Base-by-base conservation (phyloP, 2,888 invertebrate species). In the Ectemnius cavifrons region DNA sequence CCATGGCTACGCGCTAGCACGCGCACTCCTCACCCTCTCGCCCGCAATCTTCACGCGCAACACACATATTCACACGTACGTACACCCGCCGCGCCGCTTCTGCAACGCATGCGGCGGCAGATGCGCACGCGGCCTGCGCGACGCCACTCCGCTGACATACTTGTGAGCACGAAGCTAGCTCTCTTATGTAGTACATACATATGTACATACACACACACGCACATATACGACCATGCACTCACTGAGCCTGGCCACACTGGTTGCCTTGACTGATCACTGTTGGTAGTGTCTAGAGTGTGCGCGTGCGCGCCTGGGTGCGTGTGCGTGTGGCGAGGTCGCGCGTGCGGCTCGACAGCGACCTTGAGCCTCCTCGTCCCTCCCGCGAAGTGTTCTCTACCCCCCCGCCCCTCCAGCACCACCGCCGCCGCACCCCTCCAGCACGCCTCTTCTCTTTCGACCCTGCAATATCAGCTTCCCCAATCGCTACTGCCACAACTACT, bases 291-390 rank as follows among this genome's bases (percentile, higher is more conserved):
- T 3, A 13, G 16, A 20, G 14, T 13, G 58, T 16, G 62, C 13
- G 13, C 47, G 47, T 47, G 13, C 47, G 47, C 47, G n/a, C 11
- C 52, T 52, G 1, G 1, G 16, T 16, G 52, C n/a, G n/a, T 59
- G 71, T 85, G 81, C 84, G 81, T 78, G 86, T 83, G 83, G 70
- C 77, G 74, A 77, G 81, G 77, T 75, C 89, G 90, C 89, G 90
- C 88, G 90, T 89, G 89, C 89, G 89, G 87, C 87, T 85, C 87
- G 86, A 83, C 82, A 82, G 84, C 88, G 90, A 90, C 90, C 90
- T 90, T 89, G 90, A 88, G 86, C 82, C 86, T 84, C 83, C 85
- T 77, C 79, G 72, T 69, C 82, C 77, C 78, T 78, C 72, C 73
- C 77, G 74, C 71, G 73, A 64, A 59, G 77, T 67, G 76, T 73